A percentile compares a stretch with the other conserved stretches of the same genome.
phyloP scores from a whole-genome alignment of 2,113 vertebrate species.

The Recurvirostra avosetta region DNA sequence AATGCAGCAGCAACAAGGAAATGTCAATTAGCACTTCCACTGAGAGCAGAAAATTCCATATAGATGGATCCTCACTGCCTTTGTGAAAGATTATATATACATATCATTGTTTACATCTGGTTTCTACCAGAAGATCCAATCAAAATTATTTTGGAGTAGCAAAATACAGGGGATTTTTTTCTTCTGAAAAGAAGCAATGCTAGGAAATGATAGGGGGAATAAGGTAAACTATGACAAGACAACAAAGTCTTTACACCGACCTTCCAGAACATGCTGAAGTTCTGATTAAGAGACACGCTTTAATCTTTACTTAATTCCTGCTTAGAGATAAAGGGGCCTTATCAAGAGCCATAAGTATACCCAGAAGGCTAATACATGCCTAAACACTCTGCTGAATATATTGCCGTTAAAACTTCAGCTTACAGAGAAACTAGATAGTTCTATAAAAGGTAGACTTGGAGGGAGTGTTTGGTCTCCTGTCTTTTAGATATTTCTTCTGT shows the following conservation, averaged over 20 bases:
- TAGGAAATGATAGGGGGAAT: neutral
- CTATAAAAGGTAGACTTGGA: neutral
- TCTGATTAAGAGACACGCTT: conserved; percentile 14
- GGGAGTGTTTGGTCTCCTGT: neutral
- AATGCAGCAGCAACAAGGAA: neutral
- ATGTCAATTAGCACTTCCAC: neutral
- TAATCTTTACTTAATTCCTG: conserved; percentile 15
- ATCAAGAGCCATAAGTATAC: neutral
- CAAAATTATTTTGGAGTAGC: neutral
- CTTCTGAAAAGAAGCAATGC: neutral
- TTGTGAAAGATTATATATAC: neutral
- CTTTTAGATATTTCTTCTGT: neutral
- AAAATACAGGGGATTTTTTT: neutral
- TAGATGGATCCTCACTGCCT: neutral
- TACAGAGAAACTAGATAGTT: neutral
- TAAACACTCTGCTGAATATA: neutral
- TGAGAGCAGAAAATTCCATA: conserved; percentile 3
- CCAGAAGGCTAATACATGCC: neutral
- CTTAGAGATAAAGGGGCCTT: conserved; percentile 16
- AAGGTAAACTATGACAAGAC: neutral
- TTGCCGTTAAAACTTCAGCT: neutral
- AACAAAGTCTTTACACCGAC: neutral
- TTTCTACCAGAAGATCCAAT: neutral
- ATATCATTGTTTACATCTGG: neutral
- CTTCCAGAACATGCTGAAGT: neutral